phyloP scores from a whole-genome alignment of 1,140 invertebrate genomes.

The Leptinotarsa undecemlineata region DNA sequence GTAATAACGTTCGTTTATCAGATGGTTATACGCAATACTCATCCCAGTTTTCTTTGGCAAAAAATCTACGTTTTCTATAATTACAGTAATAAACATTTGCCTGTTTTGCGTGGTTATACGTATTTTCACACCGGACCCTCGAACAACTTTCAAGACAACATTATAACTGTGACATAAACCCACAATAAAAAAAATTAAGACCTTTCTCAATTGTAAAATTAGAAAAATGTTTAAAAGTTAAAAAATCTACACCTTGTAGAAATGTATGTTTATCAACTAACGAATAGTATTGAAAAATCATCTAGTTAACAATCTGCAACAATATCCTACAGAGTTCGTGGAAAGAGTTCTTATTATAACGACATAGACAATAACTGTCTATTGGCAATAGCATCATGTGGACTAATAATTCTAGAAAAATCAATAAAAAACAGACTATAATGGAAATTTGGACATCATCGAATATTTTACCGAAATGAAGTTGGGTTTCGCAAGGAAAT shows the following conservation, averaged over 20 bases:
- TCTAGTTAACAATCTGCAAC: constrained; percentile 13
- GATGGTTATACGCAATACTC: no score
- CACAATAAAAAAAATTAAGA: no score
- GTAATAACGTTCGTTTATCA: no score
- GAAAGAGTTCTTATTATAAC: background rate
- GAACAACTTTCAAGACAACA: no score
- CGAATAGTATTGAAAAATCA: background rate
- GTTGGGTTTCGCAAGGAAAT: constrained; percentile 18
- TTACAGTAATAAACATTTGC: no score
- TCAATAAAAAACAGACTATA: constrained; percentile 26
- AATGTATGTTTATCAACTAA: constrained; percentile 18
- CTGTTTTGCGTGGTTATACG: no score
- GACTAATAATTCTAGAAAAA: constrained; percentile 14
- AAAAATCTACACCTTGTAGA: background rate
- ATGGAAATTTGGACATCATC: constrained; percentile 1
- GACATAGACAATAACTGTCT: background rate
- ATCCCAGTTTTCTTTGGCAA: no score
- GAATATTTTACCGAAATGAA: background rate
- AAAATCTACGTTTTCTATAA: no score
- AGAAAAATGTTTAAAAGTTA: no score
- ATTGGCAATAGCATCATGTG: constrained; percentile 12
- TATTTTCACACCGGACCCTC: no score
- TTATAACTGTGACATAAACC: no score
- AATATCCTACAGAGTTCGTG: background rate
- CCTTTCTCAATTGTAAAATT: no score